phyloP scores from a whole-genome alignment of 2,113 vertebrate genomes.

The Coptodon bakossiorum region DNA sequence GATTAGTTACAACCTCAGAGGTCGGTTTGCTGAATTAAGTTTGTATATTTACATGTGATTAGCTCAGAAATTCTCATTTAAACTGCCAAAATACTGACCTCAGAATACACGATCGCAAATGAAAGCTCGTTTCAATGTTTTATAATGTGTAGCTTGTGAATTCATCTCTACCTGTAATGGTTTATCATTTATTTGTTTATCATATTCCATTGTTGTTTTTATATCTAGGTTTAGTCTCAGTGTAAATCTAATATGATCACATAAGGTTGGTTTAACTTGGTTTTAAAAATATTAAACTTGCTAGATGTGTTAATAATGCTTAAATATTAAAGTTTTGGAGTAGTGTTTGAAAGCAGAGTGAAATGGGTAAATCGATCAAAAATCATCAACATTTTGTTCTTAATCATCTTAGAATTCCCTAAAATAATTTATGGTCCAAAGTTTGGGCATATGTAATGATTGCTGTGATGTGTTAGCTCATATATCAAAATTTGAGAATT shows the following conservation, averaged over 20 bases:
- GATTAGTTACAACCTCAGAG: neutral
- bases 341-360: neutral
- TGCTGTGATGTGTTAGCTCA: neutral
- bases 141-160: neutral
- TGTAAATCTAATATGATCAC: neutral
- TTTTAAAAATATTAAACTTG: neutral
- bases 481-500: neutral
- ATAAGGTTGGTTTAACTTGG: neutral
- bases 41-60: neutral
- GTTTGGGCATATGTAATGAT: neutral
- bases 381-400: neutral
- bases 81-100: neutral
- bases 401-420: neutral
- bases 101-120: neutral
- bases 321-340: neutral
- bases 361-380: neutral
- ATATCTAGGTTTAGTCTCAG: neutral
- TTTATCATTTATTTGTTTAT: neutral
- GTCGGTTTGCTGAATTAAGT: neutral
- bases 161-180: neutral
- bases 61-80: neutral
- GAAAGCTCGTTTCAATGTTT: neutral
- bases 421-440: neutral
- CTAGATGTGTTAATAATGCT: neutral
- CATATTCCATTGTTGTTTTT: neutral